phyloP scores from a whole-genome alignment of 53 echinoderm and acorn worm genomes.

The Mesocentrotus franciscanus region DNA sequence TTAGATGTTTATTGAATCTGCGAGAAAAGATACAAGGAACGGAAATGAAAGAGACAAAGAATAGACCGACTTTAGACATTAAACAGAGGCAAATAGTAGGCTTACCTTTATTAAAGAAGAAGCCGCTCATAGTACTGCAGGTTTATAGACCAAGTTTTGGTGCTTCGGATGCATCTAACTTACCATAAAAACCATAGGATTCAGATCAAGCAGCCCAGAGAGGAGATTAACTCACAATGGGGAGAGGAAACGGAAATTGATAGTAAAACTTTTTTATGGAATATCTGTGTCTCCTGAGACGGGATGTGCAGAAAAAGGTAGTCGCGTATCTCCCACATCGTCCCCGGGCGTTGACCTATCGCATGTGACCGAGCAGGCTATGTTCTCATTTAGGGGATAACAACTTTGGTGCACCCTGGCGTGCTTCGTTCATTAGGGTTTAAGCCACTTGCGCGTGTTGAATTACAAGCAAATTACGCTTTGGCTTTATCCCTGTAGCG shows the following conservation, averaged over 20 bases:
- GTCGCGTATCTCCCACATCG: not conserved
- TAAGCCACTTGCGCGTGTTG: constrained; percentile 43
- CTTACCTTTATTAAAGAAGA: too few relatives aligned
- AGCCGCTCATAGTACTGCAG: too few relatives aligned
- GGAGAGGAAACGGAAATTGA: constrained; percentile 49
- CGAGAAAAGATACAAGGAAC: too few relatives aligned
- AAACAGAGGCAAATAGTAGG: too few relatives aligned
- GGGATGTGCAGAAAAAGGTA: not conserved
- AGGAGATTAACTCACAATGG: not conserved
- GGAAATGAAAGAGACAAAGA: too few relatives aligned
- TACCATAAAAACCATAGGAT: not conserved
- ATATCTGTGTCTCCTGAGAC: not conserved
- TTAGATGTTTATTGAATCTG: too few relatives aligned
- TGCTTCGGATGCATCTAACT: not conserved
- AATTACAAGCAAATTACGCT: constrained; percentile 28
- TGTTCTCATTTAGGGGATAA: constrained; percentile 19
- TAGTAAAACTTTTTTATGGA: not conserved
- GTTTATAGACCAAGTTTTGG: not conserved
- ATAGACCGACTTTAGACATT: too few relatives aligned
- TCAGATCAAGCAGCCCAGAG: not conserved
- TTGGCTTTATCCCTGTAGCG: not conserved
- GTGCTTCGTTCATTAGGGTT: constrained; percentile 15
- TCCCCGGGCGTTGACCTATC: not conserved
- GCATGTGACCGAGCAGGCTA: not conserved
- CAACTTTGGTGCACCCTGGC: constrained; percentile 31